Conservation (phyloP, 1,140 invertebrate genomes). For the Scaptodrosophila lebanonensis region DNA sequence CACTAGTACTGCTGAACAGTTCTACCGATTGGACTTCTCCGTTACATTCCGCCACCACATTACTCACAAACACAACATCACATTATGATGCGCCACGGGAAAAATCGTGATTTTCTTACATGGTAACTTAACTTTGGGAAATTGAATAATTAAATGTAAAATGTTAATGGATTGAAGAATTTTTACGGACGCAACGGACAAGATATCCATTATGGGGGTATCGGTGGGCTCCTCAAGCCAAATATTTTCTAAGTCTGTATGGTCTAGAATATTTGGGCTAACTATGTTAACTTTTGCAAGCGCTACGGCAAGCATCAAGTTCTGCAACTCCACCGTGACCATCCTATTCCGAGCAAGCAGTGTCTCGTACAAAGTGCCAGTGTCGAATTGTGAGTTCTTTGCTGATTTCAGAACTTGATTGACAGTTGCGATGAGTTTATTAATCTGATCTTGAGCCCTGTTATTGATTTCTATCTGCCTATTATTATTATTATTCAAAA, state of each 20-base stretch:
- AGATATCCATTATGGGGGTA: neutral
- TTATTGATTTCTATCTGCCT: too few relatives aligned
- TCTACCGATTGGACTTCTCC: neutral
- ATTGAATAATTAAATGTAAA: constrained; percentile 4
- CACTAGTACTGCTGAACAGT: neutral
- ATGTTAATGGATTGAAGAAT: constrained; percentile 3
- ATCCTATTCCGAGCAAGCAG: neutral
- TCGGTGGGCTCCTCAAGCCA: neutral
- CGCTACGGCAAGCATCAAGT: neutral
- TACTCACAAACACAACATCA: neutral
- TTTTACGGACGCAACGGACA: constrained; percentile 7
- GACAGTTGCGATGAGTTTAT: too few relatives aligned
- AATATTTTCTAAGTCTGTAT: neutral
- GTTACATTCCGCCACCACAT: constrained; percentile 6
- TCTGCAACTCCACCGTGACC: neutral
- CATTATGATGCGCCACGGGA: neutral
- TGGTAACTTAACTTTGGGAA: constrained; percentile 2
- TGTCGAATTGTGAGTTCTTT: neutral
- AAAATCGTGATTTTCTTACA: constrained; percentile 7
- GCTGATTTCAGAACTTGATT: neutral
- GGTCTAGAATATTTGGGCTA: constrained; percentile 3
- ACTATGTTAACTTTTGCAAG: neutral
- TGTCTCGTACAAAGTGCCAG: neutral
- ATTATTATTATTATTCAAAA: too few relatives aligned
- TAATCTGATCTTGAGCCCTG: too few relatives aligned